A percentile compares a stretch with the other conserved stretches of the same genome.
Evolutionary conservation across 92 coral and sea anemone species (phyloP).

Genomic region (Actinernus sp.): DNA sequence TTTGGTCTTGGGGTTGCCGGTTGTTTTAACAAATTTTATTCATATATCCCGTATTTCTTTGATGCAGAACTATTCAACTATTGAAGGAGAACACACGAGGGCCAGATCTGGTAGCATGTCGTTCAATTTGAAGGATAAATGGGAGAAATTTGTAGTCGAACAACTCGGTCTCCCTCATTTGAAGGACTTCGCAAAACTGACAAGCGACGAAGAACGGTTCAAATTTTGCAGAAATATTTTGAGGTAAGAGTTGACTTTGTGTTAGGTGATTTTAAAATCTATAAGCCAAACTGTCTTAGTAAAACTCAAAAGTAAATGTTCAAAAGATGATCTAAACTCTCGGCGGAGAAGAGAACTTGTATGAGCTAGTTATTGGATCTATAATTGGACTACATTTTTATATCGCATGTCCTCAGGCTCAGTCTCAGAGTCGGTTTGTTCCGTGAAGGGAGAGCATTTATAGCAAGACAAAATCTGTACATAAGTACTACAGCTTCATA

Average conservation of each 20-base stretch:
- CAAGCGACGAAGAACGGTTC: constrained; percentile 85
- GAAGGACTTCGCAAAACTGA: constrained; percentile 81
- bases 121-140: constrained; percentile 66
- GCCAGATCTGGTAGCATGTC: constrained; percentile 38
- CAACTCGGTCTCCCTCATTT: constrained; percentile 72
- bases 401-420: too few species aligned
- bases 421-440: too few species aligned
- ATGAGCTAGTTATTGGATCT: too few species aligned
- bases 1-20: constrained; percentile 1
- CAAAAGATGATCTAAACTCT: too few species aligned
- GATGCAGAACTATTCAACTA: not conserved
- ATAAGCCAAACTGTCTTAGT: too few species aligned
- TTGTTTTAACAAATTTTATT: not conserved
- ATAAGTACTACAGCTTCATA: too few species aligned
- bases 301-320: too few species aligned
- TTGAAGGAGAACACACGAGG: not conserved
- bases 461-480: too few species aligned
- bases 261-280: too few species aligned
- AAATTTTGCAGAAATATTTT: constrained; percentile 76
- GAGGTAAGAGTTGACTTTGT: constrained; percentile 47
- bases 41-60: not conserved
- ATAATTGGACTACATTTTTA: too few species aligned
- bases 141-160: constrained; percentile 84
- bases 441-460: too few species aligned
- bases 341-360: too few species aligned